These are phyloP conservation scores for Podargus strigoides DNA, from an alignment of 2,797 vertebrate species.

Conservation along the genomic window DNA sequence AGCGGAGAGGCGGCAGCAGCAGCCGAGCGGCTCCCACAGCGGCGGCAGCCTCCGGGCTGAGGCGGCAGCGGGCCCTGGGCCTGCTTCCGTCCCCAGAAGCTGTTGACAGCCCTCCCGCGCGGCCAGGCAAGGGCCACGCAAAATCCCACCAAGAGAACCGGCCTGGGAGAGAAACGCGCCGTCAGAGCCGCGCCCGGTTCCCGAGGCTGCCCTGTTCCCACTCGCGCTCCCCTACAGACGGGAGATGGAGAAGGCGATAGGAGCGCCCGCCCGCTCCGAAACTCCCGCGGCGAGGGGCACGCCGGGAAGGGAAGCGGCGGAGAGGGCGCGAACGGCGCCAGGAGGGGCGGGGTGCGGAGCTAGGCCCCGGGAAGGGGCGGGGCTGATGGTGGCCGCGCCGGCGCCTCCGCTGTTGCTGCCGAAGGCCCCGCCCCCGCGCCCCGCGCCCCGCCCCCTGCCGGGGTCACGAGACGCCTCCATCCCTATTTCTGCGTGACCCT, in stretches of 20 bases:
- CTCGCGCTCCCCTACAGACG: too few relatives aligned
- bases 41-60: background rate
- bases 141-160: rapidly evolving
- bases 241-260: rapidly evolving
- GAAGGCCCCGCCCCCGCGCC: background rate
- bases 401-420: background rate
- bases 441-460: background rate
- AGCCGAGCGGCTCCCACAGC: too few relatives aligned
- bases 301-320: background rate
- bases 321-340: rapidly evolving
- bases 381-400: background rate
- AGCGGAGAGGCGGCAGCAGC: background rate
- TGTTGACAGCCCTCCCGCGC: rapidly evolving
- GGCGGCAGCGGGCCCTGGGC: too few relatives aligned
- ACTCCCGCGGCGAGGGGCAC: slow-evolving; percentile 51
- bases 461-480: slow-evolving; percentile 41
- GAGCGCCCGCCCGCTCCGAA: background rate
- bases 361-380: background rate
- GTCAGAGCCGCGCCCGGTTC: background rate
- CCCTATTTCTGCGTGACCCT: background rate
- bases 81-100: background rate
- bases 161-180: rapidly evolving
- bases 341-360: too few relatives aligned
- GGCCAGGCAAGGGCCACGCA: rapidly evolving
- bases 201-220: too few relatives aligned